Percentiles rank a stretch among this genome's conserved stretches.
These are phyloP conservation scores for Rhinoderma darwinii DNA, from an alignment of 2,113 vertebrate species.

Conservation along the genomic window DNA sequence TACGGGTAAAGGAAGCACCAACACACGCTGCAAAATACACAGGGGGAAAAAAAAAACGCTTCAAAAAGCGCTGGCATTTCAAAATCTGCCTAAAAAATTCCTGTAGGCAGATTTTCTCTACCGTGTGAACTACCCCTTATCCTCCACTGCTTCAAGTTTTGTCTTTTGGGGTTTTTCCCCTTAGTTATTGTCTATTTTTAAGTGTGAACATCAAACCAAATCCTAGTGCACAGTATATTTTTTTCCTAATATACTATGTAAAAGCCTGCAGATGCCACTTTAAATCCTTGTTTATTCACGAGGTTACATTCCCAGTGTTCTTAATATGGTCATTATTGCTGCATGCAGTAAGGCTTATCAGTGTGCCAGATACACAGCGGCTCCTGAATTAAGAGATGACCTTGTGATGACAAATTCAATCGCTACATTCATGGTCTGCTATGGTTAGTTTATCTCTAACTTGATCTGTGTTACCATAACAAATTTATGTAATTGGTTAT, in stretches of 20 bases:
- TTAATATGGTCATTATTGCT: background rate
- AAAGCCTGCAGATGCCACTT: background rate
- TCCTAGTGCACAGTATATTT: background rate
- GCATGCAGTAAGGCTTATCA: background rate
- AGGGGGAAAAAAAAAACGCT: too few relatives aligned
- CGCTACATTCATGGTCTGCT: background rate
- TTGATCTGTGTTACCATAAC: background rate
- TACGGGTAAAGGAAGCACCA: too few relatives aligned
- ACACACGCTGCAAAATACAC: too few relatives aligned
- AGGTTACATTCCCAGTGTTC: background rate
- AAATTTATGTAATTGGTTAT: background rate
- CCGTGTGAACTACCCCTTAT: too few relatives aligned
- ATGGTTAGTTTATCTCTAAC: slow-evolving; percentile 39
- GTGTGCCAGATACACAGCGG: background rate
- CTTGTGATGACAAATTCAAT: slow-evolving; percentile 13
- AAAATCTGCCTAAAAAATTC: too few relatives aligned
- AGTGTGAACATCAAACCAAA: too few relatives aligned
- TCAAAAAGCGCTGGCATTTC: too few relatives aligned
- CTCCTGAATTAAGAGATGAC: slow-evolving; percentile 14
- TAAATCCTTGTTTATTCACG: slow-evolving; percentile 26
- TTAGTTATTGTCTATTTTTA: too few relatives aligned
- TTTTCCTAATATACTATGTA: background rate
- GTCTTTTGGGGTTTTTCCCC: too few relatives aligned
- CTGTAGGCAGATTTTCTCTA: too few relatives aligned
- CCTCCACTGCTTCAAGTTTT: too few relatives aligned